These are phyloP conservation scores for Rhagoletis zephyria DNA, from an alignment of 1,140 invertebrate species.

Conservation along the genomic window DNA sequence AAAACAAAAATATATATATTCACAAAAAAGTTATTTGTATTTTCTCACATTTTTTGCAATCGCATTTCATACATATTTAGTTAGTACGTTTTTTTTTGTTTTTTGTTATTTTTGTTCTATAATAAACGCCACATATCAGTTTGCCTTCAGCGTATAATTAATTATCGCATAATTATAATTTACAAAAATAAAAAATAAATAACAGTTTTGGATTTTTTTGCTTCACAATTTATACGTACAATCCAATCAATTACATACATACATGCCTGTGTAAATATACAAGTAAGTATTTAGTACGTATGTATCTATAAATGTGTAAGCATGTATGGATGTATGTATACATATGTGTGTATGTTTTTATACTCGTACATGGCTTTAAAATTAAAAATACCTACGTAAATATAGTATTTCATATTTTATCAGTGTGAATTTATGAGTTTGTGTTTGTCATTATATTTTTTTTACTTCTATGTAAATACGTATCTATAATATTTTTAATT, in stretches of 20 bases:
- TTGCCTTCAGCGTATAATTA: constrained; percentile 46
- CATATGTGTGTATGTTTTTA: neutral
- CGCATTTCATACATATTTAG: constrained; percentile 6
- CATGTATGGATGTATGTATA: constrained; percentile 4
- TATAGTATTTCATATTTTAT: constrained; percentile 18
- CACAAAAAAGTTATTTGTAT: constrained; percentile 20
- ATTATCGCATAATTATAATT: constrained; percentile 53
- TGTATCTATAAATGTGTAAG: neutral
- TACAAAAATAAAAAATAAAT: constrained; percentile 72
- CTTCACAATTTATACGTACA: constrained; percentile 22
- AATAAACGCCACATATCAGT: constrained; percentile 20
- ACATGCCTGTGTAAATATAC: constrained; percentile 5
- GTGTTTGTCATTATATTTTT: neutral
- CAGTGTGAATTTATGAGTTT: constrained; percentile 14
- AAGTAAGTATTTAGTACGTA: constrained; percentile 23
- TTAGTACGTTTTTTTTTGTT: neutral
- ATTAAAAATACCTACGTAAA: neutral
- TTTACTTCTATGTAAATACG: neutral
- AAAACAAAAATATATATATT: constrained; percentile 48
- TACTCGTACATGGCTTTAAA: constrained; percentile 15
- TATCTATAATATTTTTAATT: constrained; percentile 20
- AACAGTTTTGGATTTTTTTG: constrained; percentile 68
- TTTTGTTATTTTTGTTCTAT: constrained; percentile 2
- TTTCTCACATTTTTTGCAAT: neutral
- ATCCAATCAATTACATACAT: constrained; percentile 38